Percentiles rank a stretch among this genome's conserved stretches.
Conservation (phyloP, 2,888 invertebrate genomes). For the Neuroscelio doddi region DNA sequence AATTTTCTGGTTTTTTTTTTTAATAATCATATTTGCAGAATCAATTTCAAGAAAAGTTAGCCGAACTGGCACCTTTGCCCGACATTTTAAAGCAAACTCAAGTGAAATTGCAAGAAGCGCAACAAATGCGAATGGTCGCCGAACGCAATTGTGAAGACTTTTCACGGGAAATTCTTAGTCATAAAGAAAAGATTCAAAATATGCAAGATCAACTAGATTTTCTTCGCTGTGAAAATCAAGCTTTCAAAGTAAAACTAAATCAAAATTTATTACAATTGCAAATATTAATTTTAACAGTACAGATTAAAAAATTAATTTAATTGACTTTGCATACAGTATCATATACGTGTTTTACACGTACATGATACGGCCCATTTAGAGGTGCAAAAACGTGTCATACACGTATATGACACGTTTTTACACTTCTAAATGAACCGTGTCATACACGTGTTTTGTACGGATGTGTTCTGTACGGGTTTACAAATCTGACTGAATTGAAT, state of each 20-base stretch:
- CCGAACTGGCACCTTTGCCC: constrained; percentile 80
- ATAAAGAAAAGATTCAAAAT: constrained; percentile 75
- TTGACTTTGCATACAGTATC: no score
- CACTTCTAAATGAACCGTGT: no score
- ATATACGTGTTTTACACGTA: no score
- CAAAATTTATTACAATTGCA: background rate
- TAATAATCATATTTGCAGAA: no score
- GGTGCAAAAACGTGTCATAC: no score
- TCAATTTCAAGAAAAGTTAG: constrained; percentile 82
- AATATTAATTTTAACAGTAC: background rate
- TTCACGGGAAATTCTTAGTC: constrained; percentile 77
- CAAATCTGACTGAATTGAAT: background rate
- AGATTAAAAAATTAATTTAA: background rate
- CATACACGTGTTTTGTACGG: no score
- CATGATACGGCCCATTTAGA: no score
- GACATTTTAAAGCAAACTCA: constrained; percentile 81
- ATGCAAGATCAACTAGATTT: constrained; percentile 65
- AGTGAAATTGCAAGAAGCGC: constrained; percentile 79
- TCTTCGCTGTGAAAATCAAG: constrained; percentile 57
- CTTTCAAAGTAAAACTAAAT: constrained; percentile 50
- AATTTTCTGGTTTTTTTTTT: no score
- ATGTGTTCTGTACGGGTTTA: no score
- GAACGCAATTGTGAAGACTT: constrained; percentile 80
- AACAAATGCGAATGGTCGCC: constrained; percentile 78
- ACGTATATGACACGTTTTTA: no score